A percentile compares a stretch with the other conserved stretches of the same genome.
Evolutionary conservation across 2,888 invertebrate genomes (phyloP).

Genomic region (Meandrusa payeni): DNA sequence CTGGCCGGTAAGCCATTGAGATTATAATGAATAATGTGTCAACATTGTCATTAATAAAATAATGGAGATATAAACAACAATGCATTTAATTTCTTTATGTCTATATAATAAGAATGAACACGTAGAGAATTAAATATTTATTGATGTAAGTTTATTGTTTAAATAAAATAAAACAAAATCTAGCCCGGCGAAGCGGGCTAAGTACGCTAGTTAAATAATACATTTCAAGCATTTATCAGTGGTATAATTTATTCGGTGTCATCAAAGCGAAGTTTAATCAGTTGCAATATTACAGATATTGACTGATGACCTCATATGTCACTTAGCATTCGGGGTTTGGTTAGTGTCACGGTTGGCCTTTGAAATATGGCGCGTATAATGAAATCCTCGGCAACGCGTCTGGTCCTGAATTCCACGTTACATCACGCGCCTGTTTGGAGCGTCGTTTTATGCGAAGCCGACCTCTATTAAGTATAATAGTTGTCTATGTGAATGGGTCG

Average conservation of each 20-base stretch:
- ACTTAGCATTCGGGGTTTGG: conserved; percentile 59
- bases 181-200: too few relatives aligned
- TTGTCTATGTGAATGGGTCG: conserved; percentile 34
- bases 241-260: conserved; percentile 3
- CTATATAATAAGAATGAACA: too few relatives aligned
- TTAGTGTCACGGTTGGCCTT: conserved; percentile 60
- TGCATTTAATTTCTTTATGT: too few relatives aligned
- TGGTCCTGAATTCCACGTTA: conserved; percentile 38
- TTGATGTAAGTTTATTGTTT: too few relatives aligned
- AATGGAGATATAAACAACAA: too few relatives aligned
- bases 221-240: conserved; percentile 25
- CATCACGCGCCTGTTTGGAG: conserved; percentile 34
- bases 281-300: conserved; percentile 49
- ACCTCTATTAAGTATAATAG: conserved; percentile 33
- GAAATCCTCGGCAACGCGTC: conserved; percentile 39
- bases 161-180: too few relatives aligned
- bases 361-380: conserved; percentile 58
- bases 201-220: too few relatives aligned
- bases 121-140: too few relatives aligned
- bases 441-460: conserved; percentile 41
- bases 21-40: too few relatives aligned
- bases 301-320: conserved; percentile 65
- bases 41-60: too few relatives aligned
- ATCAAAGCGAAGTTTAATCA: conserved; percentile 32
- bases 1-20: too few relatives aligned